Conservation (phyloP, 2,888 invertebrate species). For the Pterostichus madidus region DNA sequence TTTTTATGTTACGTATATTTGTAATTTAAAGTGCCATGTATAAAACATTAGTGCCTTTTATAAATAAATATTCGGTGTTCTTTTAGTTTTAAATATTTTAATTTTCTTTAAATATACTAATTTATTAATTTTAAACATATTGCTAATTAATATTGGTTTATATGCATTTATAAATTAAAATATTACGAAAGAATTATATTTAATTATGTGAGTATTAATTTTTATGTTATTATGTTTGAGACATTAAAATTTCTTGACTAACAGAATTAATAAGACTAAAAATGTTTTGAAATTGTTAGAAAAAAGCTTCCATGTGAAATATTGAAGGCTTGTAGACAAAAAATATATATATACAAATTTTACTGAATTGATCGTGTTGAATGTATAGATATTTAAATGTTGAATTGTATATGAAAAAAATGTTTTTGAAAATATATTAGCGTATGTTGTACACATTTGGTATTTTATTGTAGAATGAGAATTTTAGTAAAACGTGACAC, state of each 20-base stretch:
- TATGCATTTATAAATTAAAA: slow-evolving; percentile 23
- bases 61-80: too few relatives aligned
- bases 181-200: neutral
- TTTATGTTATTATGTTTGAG: slow-evolving; percentile 15
- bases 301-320: slow-evolving; percentile 35
- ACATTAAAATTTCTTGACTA: slow-evolving; percentile 56
- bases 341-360: neutral
- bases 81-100: too few relatives aligned
- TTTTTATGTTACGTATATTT: neutral
- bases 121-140: too few relatives aligned
- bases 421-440: slow-evolving; percentile 30
- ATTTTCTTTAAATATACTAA: too few relatives aligned
- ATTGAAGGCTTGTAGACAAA: slow-evolving; percentile 28
- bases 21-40: neutral
- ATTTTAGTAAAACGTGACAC: too few relatives aligned
- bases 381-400: slow-evolving; percentile 4
- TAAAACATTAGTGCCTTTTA: slow-evolving; percentile 11
- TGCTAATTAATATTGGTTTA: slow-evolving; percentile 1
- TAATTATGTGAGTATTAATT: slow-evolving; percentile 4
- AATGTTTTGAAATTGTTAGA: neutral
- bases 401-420: slow-evolving; percentile 4
- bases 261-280: slow-evolving; percentile 57
- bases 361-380: neutral
- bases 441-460: slow-evolving; percentile 19
- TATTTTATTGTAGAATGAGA: neutral